These are phyloP conservation scores for Phasianus colchicus DNA, from an alignment of 2,113 vertebrate genomes.

Conservation along the genomic window DNA sequence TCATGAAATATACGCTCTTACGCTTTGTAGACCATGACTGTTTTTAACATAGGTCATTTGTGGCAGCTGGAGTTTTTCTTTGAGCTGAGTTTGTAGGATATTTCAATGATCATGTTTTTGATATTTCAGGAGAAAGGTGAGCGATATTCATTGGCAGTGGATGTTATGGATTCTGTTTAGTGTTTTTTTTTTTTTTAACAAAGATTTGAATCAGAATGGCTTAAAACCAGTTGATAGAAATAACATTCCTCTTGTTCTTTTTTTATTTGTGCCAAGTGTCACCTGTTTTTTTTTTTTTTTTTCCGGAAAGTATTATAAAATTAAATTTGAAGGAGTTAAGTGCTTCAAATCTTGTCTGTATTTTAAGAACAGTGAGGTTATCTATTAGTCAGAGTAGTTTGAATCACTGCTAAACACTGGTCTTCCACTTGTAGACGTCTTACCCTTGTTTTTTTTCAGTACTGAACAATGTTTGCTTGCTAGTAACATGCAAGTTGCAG, in stretches of 20 bases:
- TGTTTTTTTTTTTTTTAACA: background rate
- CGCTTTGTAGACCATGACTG: background rate
- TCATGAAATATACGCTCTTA: background rate
- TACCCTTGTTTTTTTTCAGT: background rate
- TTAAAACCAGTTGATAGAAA: background rate
- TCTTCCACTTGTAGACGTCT: background rate
- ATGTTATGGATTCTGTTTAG: background rate
- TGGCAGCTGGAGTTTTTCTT: background rate
- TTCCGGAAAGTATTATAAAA: background rate
- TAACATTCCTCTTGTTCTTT: background rate
- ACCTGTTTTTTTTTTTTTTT: background rate
- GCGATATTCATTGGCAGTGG: background rate
- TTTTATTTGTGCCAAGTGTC: background rate
- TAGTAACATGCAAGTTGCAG: background rate
- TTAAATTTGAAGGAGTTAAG: background rate
- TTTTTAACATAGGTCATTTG: background rate
- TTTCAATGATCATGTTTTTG: background rate
- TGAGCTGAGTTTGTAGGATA: background rate
- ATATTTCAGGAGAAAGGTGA: background rate
- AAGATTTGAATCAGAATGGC: background rate
- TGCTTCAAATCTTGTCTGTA: background rate
- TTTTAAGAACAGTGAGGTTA: background rate
- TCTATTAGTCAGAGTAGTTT: background rate
- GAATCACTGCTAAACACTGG: fast-evolving
- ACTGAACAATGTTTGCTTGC: background rate